phyloP scores from a whole-genome alignment of 2,797 vertebrate genomes.

The Poecilia velifera region DNA sequence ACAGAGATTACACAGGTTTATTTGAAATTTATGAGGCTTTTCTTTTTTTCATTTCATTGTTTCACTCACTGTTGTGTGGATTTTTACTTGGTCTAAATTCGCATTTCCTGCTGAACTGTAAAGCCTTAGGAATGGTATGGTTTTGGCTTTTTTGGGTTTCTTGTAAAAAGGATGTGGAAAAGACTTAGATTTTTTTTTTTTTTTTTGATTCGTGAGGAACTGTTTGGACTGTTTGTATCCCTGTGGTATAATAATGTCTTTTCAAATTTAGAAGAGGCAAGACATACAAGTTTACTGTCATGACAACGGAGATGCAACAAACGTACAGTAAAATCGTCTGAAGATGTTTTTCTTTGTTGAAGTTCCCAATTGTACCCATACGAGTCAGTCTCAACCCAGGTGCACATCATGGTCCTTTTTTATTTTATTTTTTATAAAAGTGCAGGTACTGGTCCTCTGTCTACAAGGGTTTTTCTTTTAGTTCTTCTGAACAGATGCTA shows the following conservation, averaged over 20 bases:
- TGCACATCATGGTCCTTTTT: constrained; percentile 22
- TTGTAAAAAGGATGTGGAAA: not conserved
- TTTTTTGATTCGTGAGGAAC: constrained; percentile 8
- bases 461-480: constrained; percentile 35
- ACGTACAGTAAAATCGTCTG: constrained; percentile 17
- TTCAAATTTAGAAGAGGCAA: constrained; percentile 13
- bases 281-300: constrained; percentile 10
- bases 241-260: constrained; percentile 2
- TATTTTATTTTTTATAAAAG: not conserved
- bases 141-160: not conserved
- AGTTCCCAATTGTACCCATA: constrained; percentile 38
- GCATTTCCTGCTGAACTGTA: not conserved
- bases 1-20: not conserved
- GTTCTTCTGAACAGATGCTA: constrained; percentile 7
- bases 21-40: not conserved
- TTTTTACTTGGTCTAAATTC: not conserved
- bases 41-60: not conserved
- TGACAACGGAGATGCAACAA: constrained; percentile 25
- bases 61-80: not conserved
- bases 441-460: not conserved
- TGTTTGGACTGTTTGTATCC: constrained; percentile 19
- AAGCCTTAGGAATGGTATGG: not conserved
- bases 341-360: constrained; percentile 15
- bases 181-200: not conserved
- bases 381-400: constrained; percentile 28